Base-by-base conservation (phyloP, 2,888 invertebrate genomes). In the Horisme vitalbata region DNA sequence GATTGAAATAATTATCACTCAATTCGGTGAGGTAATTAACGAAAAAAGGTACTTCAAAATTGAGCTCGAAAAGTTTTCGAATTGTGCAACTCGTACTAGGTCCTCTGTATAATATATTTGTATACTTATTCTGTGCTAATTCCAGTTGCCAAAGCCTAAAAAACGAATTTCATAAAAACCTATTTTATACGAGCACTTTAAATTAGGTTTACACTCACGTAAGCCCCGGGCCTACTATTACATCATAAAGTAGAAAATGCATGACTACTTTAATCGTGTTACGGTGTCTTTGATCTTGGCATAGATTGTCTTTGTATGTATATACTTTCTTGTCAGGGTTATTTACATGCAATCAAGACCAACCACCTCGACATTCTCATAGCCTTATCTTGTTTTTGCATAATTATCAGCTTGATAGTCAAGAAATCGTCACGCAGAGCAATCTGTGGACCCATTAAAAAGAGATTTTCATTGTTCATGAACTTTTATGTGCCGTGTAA, bases 381-480 rank as follows among this genome's bases (percentile, higher is more conserved):
- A 34, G 13, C 6, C 35, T 39, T 39, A 39, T 44, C 39, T 44
- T 28, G 26, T 38, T 39, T 48, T 38, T 35, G 18, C 39, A 45
- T 49, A 32, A 37, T 31, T 49, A 38, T 36, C 45, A 46, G 27
- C 41, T 44, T 37, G 41, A 54, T 52, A 32, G 27, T 18, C 9
- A 13, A 34, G 14, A 26, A 21, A 15, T 39, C 35, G 41, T 45
- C 54, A 52, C 50, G 45, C 46, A 30, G 34, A 18, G 36, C 39
- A 46, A 58, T 53, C 54, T 45, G 51, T 48, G 45, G 13, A 28
- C 18, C 23, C 26, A 24, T 41, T 45, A 36, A 32, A 30, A 24
- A 20, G 39, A 9, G 12, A 43, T 36, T 41, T 45, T 38, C 45
- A 46, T 51, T 50, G 50, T 57, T 55, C 36, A 32, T 45, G 13